phyloP scores from a whole-genome alignment of 2,888 invertebrate species.

The Athalia rosae region DNA sequence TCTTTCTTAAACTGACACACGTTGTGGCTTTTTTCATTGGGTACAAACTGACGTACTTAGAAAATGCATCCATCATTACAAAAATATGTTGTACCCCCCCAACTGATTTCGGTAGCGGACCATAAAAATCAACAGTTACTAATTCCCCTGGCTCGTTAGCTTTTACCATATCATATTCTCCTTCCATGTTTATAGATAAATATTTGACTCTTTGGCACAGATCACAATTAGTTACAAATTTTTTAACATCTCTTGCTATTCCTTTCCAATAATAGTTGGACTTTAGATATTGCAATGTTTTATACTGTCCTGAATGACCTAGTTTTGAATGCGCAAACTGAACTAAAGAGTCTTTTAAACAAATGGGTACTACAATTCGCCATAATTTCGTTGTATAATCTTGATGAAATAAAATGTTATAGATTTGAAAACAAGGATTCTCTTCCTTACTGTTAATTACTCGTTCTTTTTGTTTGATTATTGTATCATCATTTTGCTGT shows the following conservation, averaged over 20 bases:
- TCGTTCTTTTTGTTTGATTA: conserved; percentile 27
- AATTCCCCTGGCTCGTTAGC: conserved; percentile 40
- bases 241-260: conserved; percentile 2
- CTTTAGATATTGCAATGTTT: conserved; percentile 19
- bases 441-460: background rate
- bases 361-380: conserved; percentile 24
- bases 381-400: conserved; percentile 22
- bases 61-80: conserved; percentile 46
- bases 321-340: conserved; percentile 1
- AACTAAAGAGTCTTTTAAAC: no score
- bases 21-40: conserved; percentile 46
- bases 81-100: conserved; percentile 44
- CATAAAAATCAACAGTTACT: conserved; percentile 50
- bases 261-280: conserved; percentile 21
- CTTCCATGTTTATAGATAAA: conserved; percentile 24
- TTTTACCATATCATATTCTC: conserved; percentile 23
- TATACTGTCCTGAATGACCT: conserved; percentile 20
- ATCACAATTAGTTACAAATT: conserved; percentile 24
- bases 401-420: conserved; percentile 21
- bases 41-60: conserved; percentile 45
- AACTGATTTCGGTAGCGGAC: conserved; percentile 46
- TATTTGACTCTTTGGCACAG: conserved; percentile 26
- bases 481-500: conserved; percentile 21
- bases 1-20: conserved; percentile 30
- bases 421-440: conserved; percentile 19